A percentile compares a stretch with the other conserved stretches of the same genome.
Evolutionary conservation across 1,140 invertebrate genomes (phyloP).

Genomic region (Drosophila sulfurigaster): DNA sequence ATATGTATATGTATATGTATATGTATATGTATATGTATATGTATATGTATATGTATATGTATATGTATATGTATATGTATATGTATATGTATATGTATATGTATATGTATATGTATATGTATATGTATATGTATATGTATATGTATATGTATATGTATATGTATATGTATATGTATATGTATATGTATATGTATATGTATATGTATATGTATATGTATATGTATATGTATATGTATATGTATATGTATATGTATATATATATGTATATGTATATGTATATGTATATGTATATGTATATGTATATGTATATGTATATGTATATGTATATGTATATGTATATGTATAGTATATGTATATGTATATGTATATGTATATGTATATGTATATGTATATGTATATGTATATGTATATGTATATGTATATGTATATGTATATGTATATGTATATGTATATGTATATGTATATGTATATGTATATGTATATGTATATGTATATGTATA

Average conservation of each 20-base stretch:
- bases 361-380: not conserved
- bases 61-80: no score
- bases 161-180: no score
- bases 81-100: no score
- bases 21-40: no score
- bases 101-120: no score
- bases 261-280: constrained; percentile 53
- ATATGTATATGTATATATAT: constrained; percentile 50
- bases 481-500: not conserved
- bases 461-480: not conserved
- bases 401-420: not conserved
- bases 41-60: no score
- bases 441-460: no score
- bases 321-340: not conserved
- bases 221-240: constrained; percentile 33
- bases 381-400: not conserved
- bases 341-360: not conserved
- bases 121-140: no score
- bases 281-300: not conserved
- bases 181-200: no score
- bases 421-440: not conserved
- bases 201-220: no score
- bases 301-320: not conserved
- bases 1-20: not conserved
- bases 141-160: no score